Evolutionary conservation across 2,113 vertebrate species (phyloP), one percentile per base, ranked within the genome.

Genomic region (Caloenas nicobarica): DNA sequence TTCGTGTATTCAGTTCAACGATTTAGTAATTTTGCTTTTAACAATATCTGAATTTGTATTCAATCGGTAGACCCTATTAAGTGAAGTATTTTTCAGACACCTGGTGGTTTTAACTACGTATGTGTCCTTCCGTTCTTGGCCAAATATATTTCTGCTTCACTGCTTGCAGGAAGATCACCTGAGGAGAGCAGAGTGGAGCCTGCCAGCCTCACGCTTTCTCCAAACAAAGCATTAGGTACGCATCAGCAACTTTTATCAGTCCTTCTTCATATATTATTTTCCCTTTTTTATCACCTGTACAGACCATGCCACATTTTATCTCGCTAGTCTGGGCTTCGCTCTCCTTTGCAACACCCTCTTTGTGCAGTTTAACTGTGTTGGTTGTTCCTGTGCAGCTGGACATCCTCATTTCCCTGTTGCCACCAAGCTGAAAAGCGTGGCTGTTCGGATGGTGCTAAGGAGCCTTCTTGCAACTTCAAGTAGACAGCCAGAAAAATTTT

Each of bases 101-200:
- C 34, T 0, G 0, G 54, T 74, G 91, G 26, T 83, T 94, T 58
- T 77, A 11, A 72, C 81, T 70, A 50, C 1, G 1, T 42, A 13
- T 36, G 18, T 57, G 69, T 61, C 54, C 78, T 92, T 74, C 72
- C 76, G 10, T 81, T 94, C 51, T 42, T 66, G 66, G 56, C 76
- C 81, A 77, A 89, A 89, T 16, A 46, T 7, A 24, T 85, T 93
- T 88, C 69, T 70, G 74, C 66, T 65, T 89, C 87, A 13, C 44
- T 54, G 81, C 61, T 54, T 89, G 57, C 48, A 84, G 70, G 89
- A 90, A 92, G 94, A 91, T 82, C 88, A 95, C 78, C 78, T 9
- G 25, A 85, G 81, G 91, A 89, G 73, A 93, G 60, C 46, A 92
- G 68, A 80, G 58, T 66, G 36, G 64, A 76, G 38, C 29, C 81